Base-by-base conservation (phyloP, 2,113 vertebrate genomes). In the Alaudala cheleensis region DNA sequence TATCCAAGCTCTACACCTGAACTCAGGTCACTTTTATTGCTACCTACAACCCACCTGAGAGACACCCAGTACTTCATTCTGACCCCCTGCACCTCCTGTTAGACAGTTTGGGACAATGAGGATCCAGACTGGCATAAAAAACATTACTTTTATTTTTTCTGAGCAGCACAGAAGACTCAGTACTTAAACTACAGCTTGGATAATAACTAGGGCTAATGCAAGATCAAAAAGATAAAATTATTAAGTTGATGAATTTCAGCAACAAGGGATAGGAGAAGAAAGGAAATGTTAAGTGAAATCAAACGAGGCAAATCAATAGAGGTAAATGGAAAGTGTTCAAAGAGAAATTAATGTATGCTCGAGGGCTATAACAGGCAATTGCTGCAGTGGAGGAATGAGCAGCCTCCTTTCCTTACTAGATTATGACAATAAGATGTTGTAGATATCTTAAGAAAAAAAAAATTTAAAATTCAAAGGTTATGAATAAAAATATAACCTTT, bases 151-250 rank as follows among this genome's bases (percentile, higher is more conserved):
- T 26, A 29, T 29, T 58, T 67, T 69, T 80, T n/a, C 58, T 51
- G 62, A 91, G 57, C 51, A 57, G 58, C 44, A 66, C 19, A 28
- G 47, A 91, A 61, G 44, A 72, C 4, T 26, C 25, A 62, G 62
- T 76, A 80, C 51, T 92, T 86, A 94, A 96, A 80, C 58, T 34
- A 61, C 60, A 92, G 79, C 79, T 77, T 79, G 29, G 82, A 79
- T 92, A 91, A 92, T 87, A 94, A 95, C 95, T 84, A 95, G 3
- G 69, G 86, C 78, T 92, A 90, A 85, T 33, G 24, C 50, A 18
- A 91, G 91, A 95, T 95, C 81, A 93, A 96, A 96, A 89, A 81
- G 91, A 88, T 80, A 92, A 86, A 93, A 90, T 92, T 93, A 91
- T 95, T 62, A 96, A 80, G 23, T 39, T 65, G 84, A 61, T 85